Conservation (phyloP, 2,888 invertebrate species). For the Melipona bicolor region DNA sequence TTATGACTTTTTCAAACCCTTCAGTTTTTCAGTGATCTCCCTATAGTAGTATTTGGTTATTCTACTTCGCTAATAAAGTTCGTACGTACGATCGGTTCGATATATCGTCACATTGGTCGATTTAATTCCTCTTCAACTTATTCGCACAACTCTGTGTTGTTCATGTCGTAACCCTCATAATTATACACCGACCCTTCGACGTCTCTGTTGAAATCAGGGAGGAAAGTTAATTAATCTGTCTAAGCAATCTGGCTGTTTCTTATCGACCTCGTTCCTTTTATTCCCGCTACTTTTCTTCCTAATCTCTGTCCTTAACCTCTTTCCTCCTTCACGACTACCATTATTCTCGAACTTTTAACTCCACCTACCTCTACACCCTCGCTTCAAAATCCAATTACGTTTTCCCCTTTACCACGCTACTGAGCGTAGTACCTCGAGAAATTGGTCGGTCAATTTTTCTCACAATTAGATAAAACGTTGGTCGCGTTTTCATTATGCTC, state of each 20-base stretch:
- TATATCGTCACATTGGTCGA: slow-evolving; percentile 16
- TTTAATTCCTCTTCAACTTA: slow-evolving; percentile 33
- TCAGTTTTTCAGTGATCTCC: too few relatives aligned
- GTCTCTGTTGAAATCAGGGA: slow-evolving; percentile 48
- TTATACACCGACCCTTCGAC: slow-evolving; percentile 37
- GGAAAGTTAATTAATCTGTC: slow-evolving; percentile 54
- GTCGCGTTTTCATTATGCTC: neutral
- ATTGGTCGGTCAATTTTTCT: slow-evolving; percentile 22
- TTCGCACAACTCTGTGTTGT: neutral
- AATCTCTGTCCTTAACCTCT: too few relatives aligned
- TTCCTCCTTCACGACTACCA: too few relatives aligned
- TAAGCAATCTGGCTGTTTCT: too few relatives aligned
- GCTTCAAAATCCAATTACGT: too few relatives aligned
- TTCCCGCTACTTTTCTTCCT: too few relatives aligned
- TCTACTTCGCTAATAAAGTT: neutral
- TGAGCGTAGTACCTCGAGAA: too few relatives aligned
- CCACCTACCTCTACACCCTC: too few relatives aligned
- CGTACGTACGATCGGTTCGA: neutral
- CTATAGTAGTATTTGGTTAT: neutral
- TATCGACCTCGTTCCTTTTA: too few relatives aligned
- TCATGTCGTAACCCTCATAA: slow-evolving; percentile 10
- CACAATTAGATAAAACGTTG: neutral
- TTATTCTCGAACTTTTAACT: too few relatives aligned
- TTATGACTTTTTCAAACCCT: too few relatives aligned
- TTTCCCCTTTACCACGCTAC: too few relatives aligned